Conservation (phyloP, 2,797 vertebrate genomes). For the Anomalospiza imberbis region DNA sequence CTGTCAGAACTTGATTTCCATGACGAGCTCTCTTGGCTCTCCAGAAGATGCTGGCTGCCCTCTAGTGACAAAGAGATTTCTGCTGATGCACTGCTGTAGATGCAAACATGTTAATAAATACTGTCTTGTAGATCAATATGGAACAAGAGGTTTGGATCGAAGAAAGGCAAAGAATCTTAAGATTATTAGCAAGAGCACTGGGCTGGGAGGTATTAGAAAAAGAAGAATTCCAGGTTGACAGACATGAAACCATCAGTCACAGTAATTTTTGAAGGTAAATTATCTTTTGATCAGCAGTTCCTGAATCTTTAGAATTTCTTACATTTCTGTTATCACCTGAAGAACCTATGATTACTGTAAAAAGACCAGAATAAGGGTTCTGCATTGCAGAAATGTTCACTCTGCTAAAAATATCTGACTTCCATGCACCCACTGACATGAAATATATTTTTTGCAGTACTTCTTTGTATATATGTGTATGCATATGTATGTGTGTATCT, state of each 20-base stretch:
- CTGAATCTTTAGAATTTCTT: neutral
- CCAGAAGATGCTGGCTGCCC: conserved; percentile 77
- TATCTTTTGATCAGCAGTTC: neutral
- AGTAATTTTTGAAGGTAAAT: neutral
- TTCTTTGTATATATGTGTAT: neutral
- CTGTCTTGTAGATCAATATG: neutral
- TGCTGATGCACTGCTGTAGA: neutral
- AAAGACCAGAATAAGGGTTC: neutral
- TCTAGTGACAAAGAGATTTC: conserved; percentile 76
- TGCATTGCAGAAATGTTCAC: neutral
- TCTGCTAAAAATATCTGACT: neutral
- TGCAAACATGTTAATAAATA: conserved; percentile 33
- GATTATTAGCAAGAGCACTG: neutral
- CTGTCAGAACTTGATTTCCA: conserved; percentile 16
- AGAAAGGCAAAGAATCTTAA: neutral
- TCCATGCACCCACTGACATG: neutral
- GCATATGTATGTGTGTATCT: neutral
- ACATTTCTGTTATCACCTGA: neutral
- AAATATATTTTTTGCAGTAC: neutral
- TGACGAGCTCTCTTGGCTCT: conserved; percentile 16
- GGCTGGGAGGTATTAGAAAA: neutral
- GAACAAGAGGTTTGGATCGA: neutral
- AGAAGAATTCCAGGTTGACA: neutral
- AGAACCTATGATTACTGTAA: neutral
- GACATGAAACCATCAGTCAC: neutral